Evolutionary conservation across 2,888 invertebrate species (phyloP).

Genomic region (Limnephilus marmoratus): DNA sequence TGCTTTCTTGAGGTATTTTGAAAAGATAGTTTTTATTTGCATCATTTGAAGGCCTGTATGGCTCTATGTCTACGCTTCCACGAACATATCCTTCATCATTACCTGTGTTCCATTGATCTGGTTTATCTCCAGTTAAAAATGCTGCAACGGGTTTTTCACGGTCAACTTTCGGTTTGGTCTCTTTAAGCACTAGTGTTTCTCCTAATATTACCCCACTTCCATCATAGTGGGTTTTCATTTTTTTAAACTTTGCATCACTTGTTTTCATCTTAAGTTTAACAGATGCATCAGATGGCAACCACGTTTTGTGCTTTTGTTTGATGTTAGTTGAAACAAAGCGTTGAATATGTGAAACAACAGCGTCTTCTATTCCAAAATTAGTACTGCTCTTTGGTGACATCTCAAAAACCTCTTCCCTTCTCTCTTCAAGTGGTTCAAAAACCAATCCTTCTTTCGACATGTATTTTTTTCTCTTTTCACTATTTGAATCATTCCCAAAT

Average conservation of each 20-base stretch:
- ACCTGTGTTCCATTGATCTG: background rate
- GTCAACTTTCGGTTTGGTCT: background rate
- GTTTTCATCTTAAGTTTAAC: background rate
- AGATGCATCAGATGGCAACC: background rate
- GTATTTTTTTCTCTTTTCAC: slow-evolving; percentile 10
- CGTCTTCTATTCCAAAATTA: background rate
- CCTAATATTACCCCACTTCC: background rate
- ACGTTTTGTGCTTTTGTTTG: background rate
- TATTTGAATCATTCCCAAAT: background rate
- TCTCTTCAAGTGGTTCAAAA: slow-evolving; percentile 22
- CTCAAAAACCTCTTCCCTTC: background rate
- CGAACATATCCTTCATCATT: background rate
- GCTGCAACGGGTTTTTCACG: background rate
- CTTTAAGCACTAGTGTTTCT: background rate
- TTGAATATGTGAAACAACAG: background rate
- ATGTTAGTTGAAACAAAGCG: background rate
- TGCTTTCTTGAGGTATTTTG: background rate
- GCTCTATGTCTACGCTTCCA: background rate
- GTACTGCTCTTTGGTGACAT: background rate
- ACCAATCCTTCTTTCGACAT: slow-evolving; percentile 10
- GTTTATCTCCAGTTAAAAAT: background rate
- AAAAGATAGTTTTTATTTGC: slow-evolving; percentile 2
- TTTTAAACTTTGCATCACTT: background rate
- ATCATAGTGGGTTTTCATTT: background rate
- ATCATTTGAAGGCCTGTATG: background rate